A percentile compares a stretch with the other conserved stretches of the same genome.
Conservation (phyloP, 2,113 vertebrate species). For the Bombycilla garrulus region DNA sequence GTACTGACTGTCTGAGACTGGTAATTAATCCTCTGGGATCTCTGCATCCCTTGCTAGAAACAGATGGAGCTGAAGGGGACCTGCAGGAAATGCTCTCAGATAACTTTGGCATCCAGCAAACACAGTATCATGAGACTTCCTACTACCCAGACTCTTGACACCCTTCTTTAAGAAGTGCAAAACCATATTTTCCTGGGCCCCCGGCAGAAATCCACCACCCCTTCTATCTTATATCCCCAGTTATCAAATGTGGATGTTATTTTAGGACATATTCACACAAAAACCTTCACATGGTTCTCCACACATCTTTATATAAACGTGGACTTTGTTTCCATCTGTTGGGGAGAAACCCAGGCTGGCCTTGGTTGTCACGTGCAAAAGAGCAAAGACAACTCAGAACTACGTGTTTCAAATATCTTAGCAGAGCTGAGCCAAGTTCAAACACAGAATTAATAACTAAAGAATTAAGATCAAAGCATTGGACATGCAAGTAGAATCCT, state of each 20-base stretch:
- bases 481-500: neutral
- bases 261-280: neutral
- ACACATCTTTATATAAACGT: rapidly evolving
- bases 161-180: neutral
- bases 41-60: neutral
- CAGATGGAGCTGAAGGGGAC: neutral
- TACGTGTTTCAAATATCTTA: neutral
- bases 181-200: neutral
- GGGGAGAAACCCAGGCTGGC: neutral
- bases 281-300: neutral
- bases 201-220: neutral
- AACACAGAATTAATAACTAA: neutral
- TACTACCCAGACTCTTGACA: neutral
- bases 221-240: neutral
- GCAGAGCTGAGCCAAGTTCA: neutral
- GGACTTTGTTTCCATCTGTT: neutral
- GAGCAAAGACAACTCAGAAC: neutral
- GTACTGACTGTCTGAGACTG: neutral
- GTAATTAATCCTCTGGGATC: neutral
- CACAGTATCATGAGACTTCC: neutral
- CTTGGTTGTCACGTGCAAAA: neutral
- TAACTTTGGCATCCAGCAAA: neutral
- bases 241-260: neutral
- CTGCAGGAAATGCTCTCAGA: neutral
- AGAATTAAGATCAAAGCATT: neutral